Conservation (phyloP, 2,797 vertebrate species). For the Saxicola maurus region DNA sequence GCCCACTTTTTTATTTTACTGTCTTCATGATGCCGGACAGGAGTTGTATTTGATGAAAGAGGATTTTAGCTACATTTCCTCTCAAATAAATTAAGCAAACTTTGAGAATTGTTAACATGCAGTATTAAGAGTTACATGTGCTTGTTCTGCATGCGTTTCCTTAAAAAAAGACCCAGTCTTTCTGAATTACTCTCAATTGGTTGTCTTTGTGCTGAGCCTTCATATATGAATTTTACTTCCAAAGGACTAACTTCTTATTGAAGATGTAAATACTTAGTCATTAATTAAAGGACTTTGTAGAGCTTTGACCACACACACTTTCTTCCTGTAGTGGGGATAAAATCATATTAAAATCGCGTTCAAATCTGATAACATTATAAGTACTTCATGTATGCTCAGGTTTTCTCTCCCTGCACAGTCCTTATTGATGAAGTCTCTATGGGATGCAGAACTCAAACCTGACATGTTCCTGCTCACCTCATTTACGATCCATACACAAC, state of each 20-base stretch:
- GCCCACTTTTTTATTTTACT: neutral
- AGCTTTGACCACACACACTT: neutral
- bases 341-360: neutral
- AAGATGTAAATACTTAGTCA: neutral
- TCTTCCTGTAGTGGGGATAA: neutral
- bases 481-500: neutral
- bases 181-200: neutral
- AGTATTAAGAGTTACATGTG: neutral
- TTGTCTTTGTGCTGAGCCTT: neutral
- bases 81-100: neutral
- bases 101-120: neutral
- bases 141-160: neutral
- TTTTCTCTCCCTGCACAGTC: neutral
- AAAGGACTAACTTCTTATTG: neutral
- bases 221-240: neutral
- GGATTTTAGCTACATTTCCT: neutral
- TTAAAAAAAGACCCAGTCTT: neutral
- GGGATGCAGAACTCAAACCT: neutral
- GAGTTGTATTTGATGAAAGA: neutral
- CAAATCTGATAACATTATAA: neutral
- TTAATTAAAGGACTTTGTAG: neutral
- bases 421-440: neutral
- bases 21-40: neutral
- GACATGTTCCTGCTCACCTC: neutral
- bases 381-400: neutral